Evolutionary conservation across 2,888 invertebrate species (phyloP).

Genomic region (Notocelia uddmanniana): DNA sequence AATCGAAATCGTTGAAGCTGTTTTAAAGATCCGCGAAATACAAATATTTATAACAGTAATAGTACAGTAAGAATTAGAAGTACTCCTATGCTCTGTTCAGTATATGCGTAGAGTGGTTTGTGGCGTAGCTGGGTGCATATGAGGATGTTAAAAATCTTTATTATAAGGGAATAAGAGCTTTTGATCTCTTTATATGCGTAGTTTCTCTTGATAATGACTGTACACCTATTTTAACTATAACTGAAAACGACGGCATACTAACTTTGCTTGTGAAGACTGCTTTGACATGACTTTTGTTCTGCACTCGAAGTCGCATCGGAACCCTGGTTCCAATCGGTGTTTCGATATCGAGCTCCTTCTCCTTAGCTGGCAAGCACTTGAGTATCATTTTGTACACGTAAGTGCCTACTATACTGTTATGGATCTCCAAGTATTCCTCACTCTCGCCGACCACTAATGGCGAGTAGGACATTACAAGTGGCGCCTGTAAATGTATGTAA

Average conservation of each 20-base stretch:
- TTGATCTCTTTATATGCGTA: too few species aligned
- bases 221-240: too few species aligned
- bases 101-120: too few species aligned
- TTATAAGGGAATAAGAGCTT: too few species aligned
- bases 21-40: too few species aligned
- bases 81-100: too few species aligned
- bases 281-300: slow-evolving; percentile 67
- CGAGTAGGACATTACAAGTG: slow-evolving; percentile 67
- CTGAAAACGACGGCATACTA: slow-evolving; percentile 30
- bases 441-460: slow-evolving; percentile 74
- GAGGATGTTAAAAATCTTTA: too few species aligned
- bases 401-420: slow-evolving; percentile 67
- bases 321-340: slow-evolving; percentile 68
- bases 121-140: too few species aligned
- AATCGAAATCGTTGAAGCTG: too few species aligned
- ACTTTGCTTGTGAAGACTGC: slow-evolving; percentile 69
- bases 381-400: slow-evolving; percentile 69
- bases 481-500: slow-evolving; percentile 57
- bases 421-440: slow-evolving; percentile 68
- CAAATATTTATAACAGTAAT: too few species aligned
- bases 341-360: slow-evolving; percentile 67
- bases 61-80: too few species aligned
- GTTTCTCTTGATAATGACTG: too few species aligned
- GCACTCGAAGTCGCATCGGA: slow-evolving; percentile 71
- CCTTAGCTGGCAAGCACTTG: slow-evolving; percentile 74